These are phyloP conservation scores for Drosophila burlai DNA, from an alignment of 1,140 invertebrate species.

Conservation along the genomic window DNA sequence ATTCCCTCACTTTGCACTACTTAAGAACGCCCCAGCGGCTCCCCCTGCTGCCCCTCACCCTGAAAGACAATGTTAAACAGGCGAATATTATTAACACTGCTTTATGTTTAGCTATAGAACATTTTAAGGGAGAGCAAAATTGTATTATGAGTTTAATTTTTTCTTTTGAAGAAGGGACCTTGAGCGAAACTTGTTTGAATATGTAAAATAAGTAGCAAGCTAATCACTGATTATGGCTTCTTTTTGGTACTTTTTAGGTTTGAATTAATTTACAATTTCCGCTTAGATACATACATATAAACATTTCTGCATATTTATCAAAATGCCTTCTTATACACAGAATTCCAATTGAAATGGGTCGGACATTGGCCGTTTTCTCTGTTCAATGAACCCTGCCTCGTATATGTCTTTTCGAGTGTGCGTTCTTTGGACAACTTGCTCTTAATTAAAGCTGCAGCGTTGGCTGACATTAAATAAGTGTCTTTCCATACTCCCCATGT, in stretches of 20 bases:
- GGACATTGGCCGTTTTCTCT: not conserved
- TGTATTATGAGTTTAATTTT: not conserved
- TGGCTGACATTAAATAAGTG: slow-evolving; percentile 15
- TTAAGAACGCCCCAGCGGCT: slow-evolving; percentile 17
- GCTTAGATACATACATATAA: not conserved
- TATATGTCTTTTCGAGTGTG: not conserved
- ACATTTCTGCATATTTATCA: no score
- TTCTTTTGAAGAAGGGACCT: not conserved
- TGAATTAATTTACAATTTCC: not conserved
- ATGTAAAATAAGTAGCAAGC: not conserved
- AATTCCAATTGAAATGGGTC: slow-evolving; percentile 25
- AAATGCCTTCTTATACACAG: not conserved
- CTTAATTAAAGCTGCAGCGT: slow-evolving; percentile 39
- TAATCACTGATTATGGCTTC: not conserved
- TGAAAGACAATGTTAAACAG: slow-evolving; percentile 2
- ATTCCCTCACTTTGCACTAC: slow-evolving; percentile 42
- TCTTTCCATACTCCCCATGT: slow-evolving; percentile 24
- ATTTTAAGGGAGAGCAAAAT: not conserved
- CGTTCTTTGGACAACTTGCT: slow-evolving; percentile 10
- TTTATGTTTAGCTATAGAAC: slow-evolving; percentile 25
- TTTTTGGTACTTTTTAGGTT: not conserved
- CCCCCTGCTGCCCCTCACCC: no score
- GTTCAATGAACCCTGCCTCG: slow-evolving; percentile 31
- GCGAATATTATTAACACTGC: slow-evolving; percentile 21
- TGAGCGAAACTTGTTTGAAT: not conserved